A percentile compares a stretch with the other conserved stretches of the same genome.
Evolutionary conservation across 2,797 vertebrate species (phyloP).

Genomic region (Erpetoichthys calabaricus): DNA sequence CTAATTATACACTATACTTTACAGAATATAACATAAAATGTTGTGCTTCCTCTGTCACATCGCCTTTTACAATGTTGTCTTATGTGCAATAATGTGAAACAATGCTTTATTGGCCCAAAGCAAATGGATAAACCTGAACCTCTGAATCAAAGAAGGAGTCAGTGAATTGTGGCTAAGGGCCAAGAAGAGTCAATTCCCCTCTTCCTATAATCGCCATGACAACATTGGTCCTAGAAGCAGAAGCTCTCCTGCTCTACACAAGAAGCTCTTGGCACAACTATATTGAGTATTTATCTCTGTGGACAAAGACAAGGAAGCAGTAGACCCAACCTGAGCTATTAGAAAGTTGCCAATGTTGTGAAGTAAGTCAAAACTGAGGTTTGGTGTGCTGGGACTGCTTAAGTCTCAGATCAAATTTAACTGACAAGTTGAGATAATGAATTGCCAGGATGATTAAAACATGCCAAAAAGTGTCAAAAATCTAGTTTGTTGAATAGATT

Average conservation of each 20-base stretch:
- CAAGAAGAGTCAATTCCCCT: conserved; percentile 3
- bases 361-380: conserved; percentile 9
- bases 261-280: conserved; percentile 20
- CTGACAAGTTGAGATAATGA: no score
- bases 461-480: no score
- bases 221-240: conserved; percentile 1
- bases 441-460: no score
- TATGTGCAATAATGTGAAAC: no score
- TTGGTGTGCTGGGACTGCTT: not conserved
- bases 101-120: no score
- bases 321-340: conserved; percentile 39
- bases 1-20: no score
- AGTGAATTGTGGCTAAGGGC: conserved; percentile 6
- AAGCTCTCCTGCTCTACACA: not conserved
- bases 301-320: conserved; percentile 46
- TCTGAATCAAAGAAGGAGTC: conserved; percentile 6
- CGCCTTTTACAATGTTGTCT: no score
- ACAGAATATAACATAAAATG: no score
- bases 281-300: conserved; percentile 46
- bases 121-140: no score
- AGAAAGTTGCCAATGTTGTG: conserved; percentile 31
- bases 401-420: no score
- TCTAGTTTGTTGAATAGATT: no score
- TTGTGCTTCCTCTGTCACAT: no score
- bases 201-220: conserved; percentile 5